A percentile compares a stretch with the other conserved stretches of the same genome.
Evolutionary conservation across 2,888 invertebrate species (phyloP).

Genomic region (Synergus itoensis): DNA sequence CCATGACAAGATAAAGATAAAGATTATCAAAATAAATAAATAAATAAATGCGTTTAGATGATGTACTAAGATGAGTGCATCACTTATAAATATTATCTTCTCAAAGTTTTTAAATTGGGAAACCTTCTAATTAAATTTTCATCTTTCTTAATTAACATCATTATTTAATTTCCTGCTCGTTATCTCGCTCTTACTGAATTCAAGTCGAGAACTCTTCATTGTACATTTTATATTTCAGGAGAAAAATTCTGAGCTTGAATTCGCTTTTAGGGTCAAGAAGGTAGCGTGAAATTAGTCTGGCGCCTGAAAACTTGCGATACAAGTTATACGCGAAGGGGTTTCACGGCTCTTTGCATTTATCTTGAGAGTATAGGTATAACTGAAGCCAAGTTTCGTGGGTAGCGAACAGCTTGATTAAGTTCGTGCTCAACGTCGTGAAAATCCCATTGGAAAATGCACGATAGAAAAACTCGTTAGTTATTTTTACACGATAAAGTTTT

Average conservation of each 20-base stretch:
- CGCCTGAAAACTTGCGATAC: constrained; percentile 50
- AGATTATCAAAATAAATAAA: not conserved
- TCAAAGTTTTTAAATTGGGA: too few relatives aligned
- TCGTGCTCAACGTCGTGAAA: constrained; percentile 30
- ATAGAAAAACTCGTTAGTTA: constrained; percentile 10
- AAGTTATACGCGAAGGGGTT: constrained; percentile 17
- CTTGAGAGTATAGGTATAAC: constrained; percentile 30
- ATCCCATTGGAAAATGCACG: constrained; percentile 27
- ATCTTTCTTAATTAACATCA: not conserved
- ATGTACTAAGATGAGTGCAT: not conserved
- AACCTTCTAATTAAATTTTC: too few relatives aligned
- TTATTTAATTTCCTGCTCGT: not conserved
- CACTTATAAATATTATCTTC: too few relatives aligned
- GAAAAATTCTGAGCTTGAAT: not conserved
- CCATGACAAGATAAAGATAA: not conserved
- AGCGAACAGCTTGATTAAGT: constrained; percentile 30
- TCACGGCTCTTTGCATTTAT: constrained; percentile 33
- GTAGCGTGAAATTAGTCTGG: constrained; percentile 56
- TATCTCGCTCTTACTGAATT: not conserved
- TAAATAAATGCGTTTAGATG: not conserved
- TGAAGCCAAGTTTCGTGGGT: constrained; percentile 5
- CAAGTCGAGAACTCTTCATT: not conserved
- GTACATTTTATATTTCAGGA: not conserved
- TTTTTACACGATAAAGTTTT: not conserved
- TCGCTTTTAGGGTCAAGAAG: constrained; percentile 48